Conservation (phyloP, 92 coral and sea anemone genomes). For the Diadumene lineata region DNA sequence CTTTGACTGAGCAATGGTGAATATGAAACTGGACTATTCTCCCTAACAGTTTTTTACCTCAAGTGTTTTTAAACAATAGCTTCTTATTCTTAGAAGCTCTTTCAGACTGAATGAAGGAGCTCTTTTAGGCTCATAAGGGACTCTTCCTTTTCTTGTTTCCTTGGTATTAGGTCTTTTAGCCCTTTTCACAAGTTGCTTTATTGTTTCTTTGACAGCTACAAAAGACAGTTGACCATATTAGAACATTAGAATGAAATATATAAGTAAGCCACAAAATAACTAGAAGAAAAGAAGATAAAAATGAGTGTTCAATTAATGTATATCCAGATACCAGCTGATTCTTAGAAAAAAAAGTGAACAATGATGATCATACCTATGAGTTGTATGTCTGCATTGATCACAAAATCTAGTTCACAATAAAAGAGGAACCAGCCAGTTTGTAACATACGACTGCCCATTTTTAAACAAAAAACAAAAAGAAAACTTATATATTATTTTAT, state of each 20-base stretch:
- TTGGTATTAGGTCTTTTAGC: slow-evolving; percentile 15
- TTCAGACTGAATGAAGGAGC: slow-evolving; percentile 39
- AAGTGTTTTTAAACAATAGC: slow-evolving; percentile 41
- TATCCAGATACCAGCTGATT: too few species aligned
- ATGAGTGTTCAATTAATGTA: too few species aligned
- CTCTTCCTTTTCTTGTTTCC: slow-evolving; percentile 31
- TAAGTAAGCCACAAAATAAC: not conserved
- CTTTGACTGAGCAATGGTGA: too few species aligned
- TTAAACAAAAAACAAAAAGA: not conserved
- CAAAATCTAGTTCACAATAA: too few species aligned
- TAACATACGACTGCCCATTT: too few species aligned
- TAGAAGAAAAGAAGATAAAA: too few species aligned
- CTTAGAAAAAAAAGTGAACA: too few species aligned
- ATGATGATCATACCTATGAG: too few species aligned
- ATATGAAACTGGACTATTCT: too few species aligned
- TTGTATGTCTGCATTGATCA: too few species aligned
- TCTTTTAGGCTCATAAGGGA: slow-evolving; percentile 45
- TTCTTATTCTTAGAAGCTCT: slow-evolving; percentile 26
- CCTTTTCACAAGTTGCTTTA: slow-evolving; percentile 39
- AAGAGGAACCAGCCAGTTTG: too few species aligned
- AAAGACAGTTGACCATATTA: not conserved
- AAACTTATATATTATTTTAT: not conserved
- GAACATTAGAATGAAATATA: too few species aligned
- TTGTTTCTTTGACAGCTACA: slow-evolving; percentile 36
- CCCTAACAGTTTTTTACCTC: slow-evolving; percentile 38